Conservation (phyloP, 2,888 invertebrate genomes). For the Holacanthella duospinosa region DNA sequence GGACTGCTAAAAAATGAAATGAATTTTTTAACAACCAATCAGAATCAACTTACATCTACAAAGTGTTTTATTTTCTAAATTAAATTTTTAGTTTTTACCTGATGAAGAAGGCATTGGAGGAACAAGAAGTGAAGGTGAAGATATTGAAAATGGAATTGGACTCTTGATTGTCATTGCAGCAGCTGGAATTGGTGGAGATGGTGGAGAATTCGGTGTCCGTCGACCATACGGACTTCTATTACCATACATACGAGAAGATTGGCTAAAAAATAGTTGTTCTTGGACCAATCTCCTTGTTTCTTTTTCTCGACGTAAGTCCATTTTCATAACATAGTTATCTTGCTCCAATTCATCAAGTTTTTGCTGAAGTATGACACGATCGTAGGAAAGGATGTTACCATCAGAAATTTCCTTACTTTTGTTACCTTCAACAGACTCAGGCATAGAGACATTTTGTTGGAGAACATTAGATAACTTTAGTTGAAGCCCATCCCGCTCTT, state of each 20-base stretch:
- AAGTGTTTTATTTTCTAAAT: too few species aligned
- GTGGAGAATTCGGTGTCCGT: not conserved
- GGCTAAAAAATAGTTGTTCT: constrained; percentile 33
- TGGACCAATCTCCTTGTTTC: constrained; percentile 31
- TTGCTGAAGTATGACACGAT: constrained; percentile 20
- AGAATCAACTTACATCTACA: too few species aligned
- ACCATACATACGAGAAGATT: constrained; percentile 6
- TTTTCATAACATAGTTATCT: constrained; percentile 23
- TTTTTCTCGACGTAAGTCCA: constrained; percentile 29
- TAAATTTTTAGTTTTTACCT: too few species aligned
- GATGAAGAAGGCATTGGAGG: not conserved
- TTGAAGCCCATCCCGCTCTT: constrained; percentile 75
- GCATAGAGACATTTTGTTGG: constrained; percentile 50
- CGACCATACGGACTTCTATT: too few species aligned
- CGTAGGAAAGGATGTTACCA: constrained; percentile 13
- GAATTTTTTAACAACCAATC: too few species aligned
- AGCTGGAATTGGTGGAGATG: not conserved
- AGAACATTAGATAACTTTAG: constrained; percentile 69
- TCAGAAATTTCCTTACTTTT: constrained; percentile 14
- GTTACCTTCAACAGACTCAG: constrained; percentile 18
- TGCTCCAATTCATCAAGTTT: constrained; percentile 27
- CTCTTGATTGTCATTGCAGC: too few species aligned
- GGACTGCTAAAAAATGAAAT: too few species aligned
- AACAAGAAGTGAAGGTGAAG: not conserved
- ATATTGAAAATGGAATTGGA: not conserved